These are phyloP conservation scores for Caradrina clavipalpis DNA, from an alignment of 2,888 invertebrate species.

Conservation along the genomic window DNA sequence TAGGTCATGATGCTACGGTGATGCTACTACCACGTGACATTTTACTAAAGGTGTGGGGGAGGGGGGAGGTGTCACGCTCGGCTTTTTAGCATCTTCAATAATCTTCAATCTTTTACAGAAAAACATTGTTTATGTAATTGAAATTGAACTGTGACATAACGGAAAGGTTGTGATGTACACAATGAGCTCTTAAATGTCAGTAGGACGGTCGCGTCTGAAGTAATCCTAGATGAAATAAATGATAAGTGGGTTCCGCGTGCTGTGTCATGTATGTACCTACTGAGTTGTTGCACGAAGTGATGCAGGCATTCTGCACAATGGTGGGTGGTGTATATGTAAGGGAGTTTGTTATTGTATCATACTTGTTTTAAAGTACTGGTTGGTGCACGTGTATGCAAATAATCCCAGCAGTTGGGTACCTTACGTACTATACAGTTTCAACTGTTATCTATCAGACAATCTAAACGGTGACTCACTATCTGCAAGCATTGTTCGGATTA, in stretches of 20 bases:
- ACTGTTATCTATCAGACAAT: constrained; percentile 50
- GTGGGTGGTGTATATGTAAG: neutral
- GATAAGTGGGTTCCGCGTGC: constrained; percentile 64
- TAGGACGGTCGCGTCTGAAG: constrained; percentile 67
- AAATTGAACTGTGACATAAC: constrained; percentile 63
- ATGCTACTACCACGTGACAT: constrained; percentile 58
- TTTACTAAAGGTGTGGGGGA: constrained; percentile 30
- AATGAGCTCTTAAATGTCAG: constrained; percentile 72
- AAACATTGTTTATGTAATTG: constrained; percentile 50
- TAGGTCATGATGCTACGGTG: constrained; percentile 77
- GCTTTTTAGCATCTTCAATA: constrained; percentile 33
- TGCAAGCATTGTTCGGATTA: constrained; percentile 47
- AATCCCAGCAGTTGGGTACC: constrained; percentile 6
- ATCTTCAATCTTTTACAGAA: constrained; percentile 8
- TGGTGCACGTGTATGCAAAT: constrained; percentile 51
- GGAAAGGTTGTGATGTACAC: constrained; percentile 68
- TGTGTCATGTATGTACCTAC: neutral
- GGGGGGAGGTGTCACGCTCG: constrained; percentile 33
- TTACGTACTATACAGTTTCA: constrained; percentile 21
- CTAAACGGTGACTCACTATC: constrained; percentile 49
- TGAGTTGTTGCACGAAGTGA: constrained; percentile 40
- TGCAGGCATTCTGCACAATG: constrained; percentile 6
- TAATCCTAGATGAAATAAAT: constrained; percentile 66
- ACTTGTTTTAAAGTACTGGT: constrained; percentile 6
- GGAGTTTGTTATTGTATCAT: constrained; percentile 19